Base-by-base conservation (phyloP, 2,888 invertebrate species). In the Magallana nippona region DNA sequence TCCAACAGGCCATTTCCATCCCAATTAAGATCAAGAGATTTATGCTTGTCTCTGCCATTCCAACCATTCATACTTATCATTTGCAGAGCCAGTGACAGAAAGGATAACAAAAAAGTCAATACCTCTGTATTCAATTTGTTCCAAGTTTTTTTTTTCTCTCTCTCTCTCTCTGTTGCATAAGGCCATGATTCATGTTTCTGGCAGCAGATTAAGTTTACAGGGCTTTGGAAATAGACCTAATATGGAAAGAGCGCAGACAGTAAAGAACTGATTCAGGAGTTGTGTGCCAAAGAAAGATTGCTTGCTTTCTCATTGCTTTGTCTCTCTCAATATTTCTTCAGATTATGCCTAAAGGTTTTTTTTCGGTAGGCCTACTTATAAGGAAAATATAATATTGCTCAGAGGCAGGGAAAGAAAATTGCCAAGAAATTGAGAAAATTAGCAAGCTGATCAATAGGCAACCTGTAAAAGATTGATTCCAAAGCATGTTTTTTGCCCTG, bases 11-110 rank as follows among this genome's bases (percentile, higher is more conserved):
- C 22, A 63, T 63, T 63, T 19, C 63, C n/a, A 19, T 19, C n/a
- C 19, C 13, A 19, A 22, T 63, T 62, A 62, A 19, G 19, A 22
- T 10, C 8, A 22, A 27, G 63, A 27, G 63, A 63, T 63, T 63
- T 63, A 63, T 22, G 11, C 1, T 63, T 63, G 63, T 63, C 63
- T 63, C 27, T 63, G 63, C 63, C 63, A 63, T 63, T 63, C 63
- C 27, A 63, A 63, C 63, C 63, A 63, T 63, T 63, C 27, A 13
- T 63, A 63, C 63, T 63, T 63, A 22, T 63, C 63, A 19, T 13
- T 13, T 22, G 63, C 63, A 63, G 13, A 22, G 22, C 22, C 5
- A 63, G 13, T 63, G 63, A 22, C 63, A 63, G 27, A 22, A 63
- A 22, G 22, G 27, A 27, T 44, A 44, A 8, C 63, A 63, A 63